Conservation (phyloP, 1,140 invertebrate species). For the Brevipalpus yothersi region DNA sequence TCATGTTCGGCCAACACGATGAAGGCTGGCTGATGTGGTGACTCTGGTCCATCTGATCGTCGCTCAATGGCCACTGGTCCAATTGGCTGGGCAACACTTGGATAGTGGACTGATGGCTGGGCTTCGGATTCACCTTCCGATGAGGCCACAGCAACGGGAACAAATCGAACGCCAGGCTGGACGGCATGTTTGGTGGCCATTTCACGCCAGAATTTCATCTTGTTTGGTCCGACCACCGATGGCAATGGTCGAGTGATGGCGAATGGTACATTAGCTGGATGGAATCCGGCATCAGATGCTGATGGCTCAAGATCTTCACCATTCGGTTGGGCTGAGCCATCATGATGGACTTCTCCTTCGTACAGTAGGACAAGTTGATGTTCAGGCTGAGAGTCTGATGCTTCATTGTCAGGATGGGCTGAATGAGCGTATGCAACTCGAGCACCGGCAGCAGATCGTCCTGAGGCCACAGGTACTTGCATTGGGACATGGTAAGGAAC, state of each 20-base stretch:
- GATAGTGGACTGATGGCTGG: neutral
- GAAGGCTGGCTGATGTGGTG: constrained; percentile 1
- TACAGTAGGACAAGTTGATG: constrained; percentile 1
- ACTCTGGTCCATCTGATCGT: neutral
- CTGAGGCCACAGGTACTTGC: neutral
- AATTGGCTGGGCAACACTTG: neutral
- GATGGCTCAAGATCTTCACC: neutral
- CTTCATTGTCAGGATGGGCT: constrained; percentile 1
- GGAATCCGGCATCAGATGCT: neutral
- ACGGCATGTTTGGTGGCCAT: constrained; percentile 2
- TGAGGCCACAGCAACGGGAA: constrained; percentile 1
- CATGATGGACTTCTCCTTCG: neutral
- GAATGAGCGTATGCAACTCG: neutral
- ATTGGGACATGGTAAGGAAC: constrained; percentile 1
- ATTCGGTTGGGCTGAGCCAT: neutral
- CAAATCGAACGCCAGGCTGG: constrained; percentile 1
- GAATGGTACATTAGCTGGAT: neutral
- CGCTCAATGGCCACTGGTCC: neutral
- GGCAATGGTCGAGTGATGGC: neutral
- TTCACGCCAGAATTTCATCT: constrained; percentile 4
- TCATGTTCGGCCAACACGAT: constrained; percentile 2
- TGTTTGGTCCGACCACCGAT: neutral
- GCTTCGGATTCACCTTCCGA: neutral
- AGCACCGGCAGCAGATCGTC: neutral
- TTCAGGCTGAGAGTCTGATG: neutral